Conservation (phyloP, 2,888 invertebrate genomes). For the Terebella lapidaria region DNA sequence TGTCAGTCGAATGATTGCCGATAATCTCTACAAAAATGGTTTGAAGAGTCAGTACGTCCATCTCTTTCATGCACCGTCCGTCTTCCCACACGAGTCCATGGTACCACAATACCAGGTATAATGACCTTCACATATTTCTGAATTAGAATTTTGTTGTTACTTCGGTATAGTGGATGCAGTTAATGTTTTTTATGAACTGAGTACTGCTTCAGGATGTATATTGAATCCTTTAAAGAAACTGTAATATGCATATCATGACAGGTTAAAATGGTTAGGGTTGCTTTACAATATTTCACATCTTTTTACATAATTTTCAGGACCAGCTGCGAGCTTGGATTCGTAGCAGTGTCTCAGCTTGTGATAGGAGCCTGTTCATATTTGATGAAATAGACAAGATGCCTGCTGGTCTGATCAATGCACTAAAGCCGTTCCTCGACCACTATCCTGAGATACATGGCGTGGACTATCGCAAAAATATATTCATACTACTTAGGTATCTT, state of each 20-base stretch:
- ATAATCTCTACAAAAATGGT: slow-evolving; percentile 59
- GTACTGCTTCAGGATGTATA: no score
- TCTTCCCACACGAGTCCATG: slow-evolving; percentile 66
- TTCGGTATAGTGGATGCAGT: no score
- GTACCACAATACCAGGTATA: slow-evolving; percentile 59
- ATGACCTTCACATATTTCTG: no score
- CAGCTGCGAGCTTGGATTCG: slow-evolving; percentile 57
- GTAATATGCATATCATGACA: no score
- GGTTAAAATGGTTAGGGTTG: background rate
- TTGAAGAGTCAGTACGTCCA: slow-evolving; percentile 72
- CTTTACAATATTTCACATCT: background rate
- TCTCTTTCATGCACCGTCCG: slow-evolving; percentile 73
- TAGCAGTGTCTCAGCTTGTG: slow-evolving; percentile 66
- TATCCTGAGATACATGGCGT: slow-evolving; percentile 67
- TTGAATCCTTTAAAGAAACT: no score
- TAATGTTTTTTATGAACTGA: no score
- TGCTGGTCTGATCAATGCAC: slow-evolving; percentile 70
- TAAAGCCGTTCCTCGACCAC: slow-evolving; percentile 86
- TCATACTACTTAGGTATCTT: background rate
- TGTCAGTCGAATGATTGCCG: slow-evolving; percentile 52
- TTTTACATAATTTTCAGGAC: slow-evolving; percentile 35
- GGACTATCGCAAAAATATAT: slow-evolving; percentile 63
- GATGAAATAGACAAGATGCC: slow-evolving; percentile 97
- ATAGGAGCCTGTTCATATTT: slow-evolving; percentile 81
- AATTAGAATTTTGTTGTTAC: no score